These are phyloP conservation scores for Liolophura sinensis DNA, from an alignment of 1,140 invertebrate genomes.

Conservation along the genomic window DNA sequence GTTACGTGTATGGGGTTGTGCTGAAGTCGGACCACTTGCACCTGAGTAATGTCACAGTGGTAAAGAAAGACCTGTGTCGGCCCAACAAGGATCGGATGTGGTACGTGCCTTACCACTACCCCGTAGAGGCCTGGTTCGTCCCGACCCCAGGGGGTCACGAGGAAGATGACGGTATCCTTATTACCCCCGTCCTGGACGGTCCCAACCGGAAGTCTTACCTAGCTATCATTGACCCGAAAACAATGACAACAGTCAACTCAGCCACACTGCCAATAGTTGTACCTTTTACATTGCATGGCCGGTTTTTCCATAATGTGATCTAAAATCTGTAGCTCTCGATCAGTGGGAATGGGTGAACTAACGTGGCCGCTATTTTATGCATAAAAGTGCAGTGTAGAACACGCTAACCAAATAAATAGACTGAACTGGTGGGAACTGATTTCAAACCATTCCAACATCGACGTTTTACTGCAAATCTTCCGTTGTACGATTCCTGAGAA, in stretches of 20 bases:
- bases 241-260: conserved; percentile 28
- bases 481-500: too few relatives aligned
- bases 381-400: too few relatives aligned
- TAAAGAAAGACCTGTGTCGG: conserved; percentile 49
- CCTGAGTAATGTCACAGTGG: conserved; percentile 36
- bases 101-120: conserved; percentile 34
- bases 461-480: too few relatives aligned
- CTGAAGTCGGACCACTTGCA: conserved; percentile 37
- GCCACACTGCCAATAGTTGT: conserved; percentile 38
- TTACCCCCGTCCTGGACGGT: conserved; percentile 44
- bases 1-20: conserved; percentile 46
- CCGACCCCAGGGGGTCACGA: conserved; percentile 17
- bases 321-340: too few relatives aligned
- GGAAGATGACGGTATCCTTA: conserved; percentile 48
- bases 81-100: conserved; percentile 28
- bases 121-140: conserved; percentile 46
- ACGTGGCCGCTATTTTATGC: too few relatives aligned
- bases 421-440: too few relatives aligned
- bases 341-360: too few relatives aligned
- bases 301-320: too few relatives aligned
- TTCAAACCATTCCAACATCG: too few relatives aligned
- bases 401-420: too few relatives aligned
- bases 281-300: conserved; percentile 48
- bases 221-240: conserved; percentile 38
- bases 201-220: conserved; percentile 28